These are phyloP conservation scores for Panorpa germanica DNA, from an alignment of 2,888 invertebrate genomes.

Conservation along the genomic window DNA sequence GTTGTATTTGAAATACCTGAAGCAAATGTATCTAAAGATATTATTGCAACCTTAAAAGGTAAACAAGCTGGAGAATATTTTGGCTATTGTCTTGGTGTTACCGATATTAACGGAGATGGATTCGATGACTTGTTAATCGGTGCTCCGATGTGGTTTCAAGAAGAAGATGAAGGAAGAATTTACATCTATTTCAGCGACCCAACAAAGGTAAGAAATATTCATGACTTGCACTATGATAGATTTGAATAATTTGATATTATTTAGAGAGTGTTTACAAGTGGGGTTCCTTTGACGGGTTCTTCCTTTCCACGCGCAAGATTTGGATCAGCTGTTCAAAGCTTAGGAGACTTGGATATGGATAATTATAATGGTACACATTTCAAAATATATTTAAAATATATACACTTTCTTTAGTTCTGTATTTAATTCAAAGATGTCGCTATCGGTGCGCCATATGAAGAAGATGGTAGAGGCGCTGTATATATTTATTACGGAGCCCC, in stretches of 20 bases:
- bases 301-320: no score
- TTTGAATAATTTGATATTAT: no score
- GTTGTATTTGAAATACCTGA: no score
- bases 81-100: conserved; percentile 29
- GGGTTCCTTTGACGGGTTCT: no score
- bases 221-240: no score
- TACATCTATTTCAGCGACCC: conserved; percentile 22
- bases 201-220: no score
- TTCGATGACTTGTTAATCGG: conserved; percentile 35
- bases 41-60: no score
- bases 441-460: conserved; percentile 44
- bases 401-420: conserved; percentile 10
- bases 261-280: no score
- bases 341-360: conserved; percentile 34
- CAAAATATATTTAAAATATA: conserved; percentile 10
- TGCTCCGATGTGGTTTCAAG: no score
- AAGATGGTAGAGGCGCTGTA: conserved; percentile 33
- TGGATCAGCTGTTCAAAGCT: conserved; percentile 21
- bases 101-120: conserved; percentile 32
- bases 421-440: conserved; percentile 42
- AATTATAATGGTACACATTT: conserved; percentile 26
- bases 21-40: no score
- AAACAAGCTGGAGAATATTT: conserved; percentile 32
- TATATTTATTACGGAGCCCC: conserved; percentile 38
- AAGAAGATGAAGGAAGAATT: conserved; percentile 23